A percentile compares a stretch with the other conserved stretches of the same genome.
phyloP scores from a whole-genome alignment of 37 sponge, comb jelly and placozoan species.

The Spongia lamella region DNA sequence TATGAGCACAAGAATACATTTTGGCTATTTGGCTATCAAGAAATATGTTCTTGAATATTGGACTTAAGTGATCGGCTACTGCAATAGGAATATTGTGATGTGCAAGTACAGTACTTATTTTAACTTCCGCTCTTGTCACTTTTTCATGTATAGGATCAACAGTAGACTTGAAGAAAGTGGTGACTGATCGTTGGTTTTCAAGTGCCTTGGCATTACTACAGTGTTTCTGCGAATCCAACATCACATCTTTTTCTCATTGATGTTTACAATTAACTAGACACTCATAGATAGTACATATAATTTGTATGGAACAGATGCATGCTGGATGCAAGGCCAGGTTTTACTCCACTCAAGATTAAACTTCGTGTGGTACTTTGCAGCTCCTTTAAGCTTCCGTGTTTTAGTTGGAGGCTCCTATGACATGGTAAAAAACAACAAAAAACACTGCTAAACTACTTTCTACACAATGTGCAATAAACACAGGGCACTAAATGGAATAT shows the following conservation, averaged over 20 bases:
- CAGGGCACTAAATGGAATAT: too few species aligned
- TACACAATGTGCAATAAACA: too few species aligned
- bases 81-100: slow-evolving; percentile 44
- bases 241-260: slow-evolving; percentile 29
- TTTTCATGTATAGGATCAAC: slow-evolving; percentile 1
- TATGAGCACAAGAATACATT: slow-evolving; percentile 28
- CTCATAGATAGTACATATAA: too few species aligned
- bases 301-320: too few species aligned
- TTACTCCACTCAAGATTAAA: too few species aligned
- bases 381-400: too few species aligned
- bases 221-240: slow-evolving; percentile 43
- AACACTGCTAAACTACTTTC: too few species aligned
- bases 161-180: not conserved
- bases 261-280: too few species aligned
- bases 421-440: too few species aligned
- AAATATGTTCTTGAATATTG: slow-evolving; percentile 47
- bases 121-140: slow-evolving; percentile 33
- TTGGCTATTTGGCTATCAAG: slow-evolving; percentile 48
- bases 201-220: slow-evolving; percentile 5
- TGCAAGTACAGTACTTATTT: slow-evolving; percentile 26
- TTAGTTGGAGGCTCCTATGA: too few species aligned
- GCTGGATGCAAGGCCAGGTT: too few species aligned
- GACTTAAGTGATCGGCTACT: slow-evolving; percentile 35
- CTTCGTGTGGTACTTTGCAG: too few species aligned
- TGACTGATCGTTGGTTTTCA: slow-evolving; percentile 1